These are phyloP conservation scores for Agonopterix heracliana DNA, from an alignment of 2,888 invertebrate genomes.

Conservation along the genomic window DNA sequence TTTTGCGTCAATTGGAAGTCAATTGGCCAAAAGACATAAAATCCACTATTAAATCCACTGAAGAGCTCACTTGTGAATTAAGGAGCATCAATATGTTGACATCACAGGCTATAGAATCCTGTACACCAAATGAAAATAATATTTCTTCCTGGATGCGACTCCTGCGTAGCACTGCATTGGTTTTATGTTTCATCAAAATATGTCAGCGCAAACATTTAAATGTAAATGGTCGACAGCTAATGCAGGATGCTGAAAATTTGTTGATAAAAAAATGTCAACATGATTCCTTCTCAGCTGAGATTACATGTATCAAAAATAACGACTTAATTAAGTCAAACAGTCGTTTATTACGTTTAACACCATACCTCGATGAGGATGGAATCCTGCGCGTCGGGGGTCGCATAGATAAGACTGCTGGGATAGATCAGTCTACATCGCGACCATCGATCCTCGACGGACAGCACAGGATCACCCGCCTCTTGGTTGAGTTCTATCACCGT, in stretches of 20 bases:
- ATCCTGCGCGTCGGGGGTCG: conserved; percentile 12
- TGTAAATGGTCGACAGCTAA: too few species aligned
- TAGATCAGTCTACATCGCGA: not conserved
- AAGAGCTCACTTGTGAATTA: too few species aligned
- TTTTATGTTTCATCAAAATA: too few species aligned
- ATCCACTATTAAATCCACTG: too few species aligned
- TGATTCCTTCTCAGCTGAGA: conserved; percentile 9
- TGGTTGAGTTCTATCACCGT: conserved; percentile 14
- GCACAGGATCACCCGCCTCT: conserved; percentile 11
- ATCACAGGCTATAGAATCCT: too few species aligned
- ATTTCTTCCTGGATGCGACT: too few species aligned
- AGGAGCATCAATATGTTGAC: too few species aligned
- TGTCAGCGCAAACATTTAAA: too few species aligned
- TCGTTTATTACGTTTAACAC: conserved; percentile 9
- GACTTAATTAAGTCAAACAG: conserved; percentile 8
- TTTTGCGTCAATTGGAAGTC: too few species aligned
- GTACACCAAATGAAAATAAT: too few species aligned
- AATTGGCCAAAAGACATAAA: too few species aligned
- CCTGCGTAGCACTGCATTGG: too few species aligned
- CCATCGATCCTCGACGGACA: conserved; percentile 17
- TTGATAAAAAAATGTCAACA: conserved; percentile 12
- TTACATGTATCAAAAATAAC: conserved; percentile 2
- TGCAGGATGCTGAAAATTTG: conserved; percentile 8
- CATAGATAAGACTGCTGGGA: conserved; percentile 7
- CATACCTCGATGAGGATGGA: conserved; percentile 9